Conservation (phyloP, 2,113 vertebrate genomes). For the Sapayoa aenigma region DNA sequence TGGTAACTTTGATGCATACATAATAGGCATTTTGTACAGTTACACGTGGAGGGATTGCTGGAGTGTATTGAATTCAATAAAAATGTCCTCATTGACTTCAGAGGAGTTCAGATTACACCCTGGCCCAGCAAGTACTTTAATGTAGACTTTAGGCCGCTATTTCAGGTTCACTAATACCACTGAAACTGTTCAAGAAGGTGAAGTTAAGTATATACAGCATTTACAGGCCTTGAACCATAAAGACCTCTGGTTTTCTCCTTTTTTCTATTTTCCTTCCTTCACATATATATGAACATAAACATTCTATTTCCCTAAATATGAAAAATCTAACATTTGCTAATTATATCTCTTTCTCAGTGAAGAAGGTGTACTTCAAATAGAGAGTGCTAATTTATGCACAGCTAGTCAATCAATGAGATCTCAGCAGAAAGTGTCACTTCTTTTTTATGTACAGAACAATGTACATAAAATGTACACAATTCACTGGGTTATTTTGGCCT, state of each 20-base stretch:
- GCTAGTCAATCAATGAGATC: neutral
- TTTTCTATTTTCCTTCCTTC: neutral
- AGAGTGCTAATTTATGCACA: neutral
- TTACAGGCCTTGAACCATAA: neutral
- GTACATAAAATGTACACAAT: too few relatives aligned
- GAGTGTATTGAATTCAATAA: neutral
- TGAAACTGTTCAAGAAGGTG: neutral
- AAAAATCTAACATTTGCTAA: neutral
- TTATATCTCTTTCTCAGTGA: neutral
- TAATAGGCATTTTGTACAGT: neutral
- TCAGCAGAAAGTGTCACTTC: neutral
- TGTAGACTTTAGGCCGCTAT: neutral
- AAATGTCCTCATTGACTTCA: neutral
- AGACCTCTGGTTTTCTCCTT: neutral
- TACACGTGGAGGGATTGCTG: neutral
- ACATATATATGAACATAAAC: neutral
- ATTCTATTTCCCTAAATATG: neutral
- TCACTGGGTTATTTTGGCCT: neutral
- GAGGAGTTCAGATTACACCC: neutral
- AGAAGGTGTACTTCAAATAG: neutral
- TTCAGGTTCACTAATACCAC: neutral
- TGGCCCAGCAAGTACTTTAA: neutral
- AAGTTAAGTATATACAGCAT: neutral
- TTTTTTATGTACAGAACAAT: neutral
- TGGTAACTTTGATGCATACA: neutral